Evolutionary conservation across 2,113 vertebrate species (phyloP).

Genomic region (Etheostoma cragini): DNA sequence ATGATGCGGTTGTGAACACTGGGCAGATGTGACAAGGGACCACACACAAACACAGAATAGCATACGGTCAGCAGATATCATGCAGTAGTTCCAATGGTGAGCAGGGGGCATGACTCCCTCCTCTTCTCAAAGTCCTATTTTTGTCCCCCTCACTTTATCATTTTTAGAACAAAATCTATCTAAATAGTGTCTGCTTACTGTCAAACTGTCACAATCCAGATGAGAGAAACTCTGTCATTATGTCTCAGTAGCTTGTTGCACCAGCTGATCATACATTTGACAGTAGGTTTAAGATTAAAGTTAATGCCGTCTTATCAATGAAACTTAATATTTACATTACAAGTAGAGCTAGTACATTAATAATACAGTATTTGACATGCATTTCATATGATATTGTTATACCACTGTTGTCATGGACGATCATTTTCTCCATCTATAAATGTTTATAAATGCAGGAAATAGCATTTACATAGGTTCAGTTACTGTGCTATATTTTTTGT

Average conservation of each 20-base stretch:
- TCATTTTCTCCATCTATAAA: neutral
- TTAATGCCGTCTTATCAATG: neutral
- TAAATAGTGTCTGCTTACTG: neutral
- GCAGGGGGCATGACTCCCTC: neutral
- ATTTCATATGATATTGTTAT: neutral
- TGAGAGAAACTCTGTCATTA: neutral
- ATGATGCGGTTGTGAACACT: slow-evolving; percentile 35
- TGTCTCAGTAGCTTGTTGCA: neutral
- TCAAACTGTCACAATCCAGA: neutral
- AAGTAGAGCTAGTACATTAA: neutral
- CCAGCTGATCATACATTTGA: neutral
- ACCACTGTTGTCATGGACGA: neutral
- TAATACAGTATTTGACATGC: neutral
- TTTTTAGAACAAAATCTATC: neutral
- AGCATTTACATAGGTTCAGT: neutral
- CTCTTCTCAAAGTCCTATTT: neutral
- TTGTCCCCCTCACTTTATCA: neutral
- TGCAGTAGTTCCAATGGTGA: neutral
- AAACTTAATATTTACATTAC: neutral
- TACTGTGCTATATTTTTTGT: neutral
- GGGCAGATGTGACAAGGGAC: slow-evolving; percentile 47
- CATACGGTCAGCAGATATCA: slow-evolving; percentile 38
- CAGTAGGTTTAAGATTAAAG: neutral
- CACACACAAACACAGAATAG: slow-evolving; percentile 46
- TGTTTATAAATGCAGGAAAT: neutral